phyloP scores from a whole-genome alignment of 2,797 vertebrate genomes.

The Salarias fasciatus region DNA sequence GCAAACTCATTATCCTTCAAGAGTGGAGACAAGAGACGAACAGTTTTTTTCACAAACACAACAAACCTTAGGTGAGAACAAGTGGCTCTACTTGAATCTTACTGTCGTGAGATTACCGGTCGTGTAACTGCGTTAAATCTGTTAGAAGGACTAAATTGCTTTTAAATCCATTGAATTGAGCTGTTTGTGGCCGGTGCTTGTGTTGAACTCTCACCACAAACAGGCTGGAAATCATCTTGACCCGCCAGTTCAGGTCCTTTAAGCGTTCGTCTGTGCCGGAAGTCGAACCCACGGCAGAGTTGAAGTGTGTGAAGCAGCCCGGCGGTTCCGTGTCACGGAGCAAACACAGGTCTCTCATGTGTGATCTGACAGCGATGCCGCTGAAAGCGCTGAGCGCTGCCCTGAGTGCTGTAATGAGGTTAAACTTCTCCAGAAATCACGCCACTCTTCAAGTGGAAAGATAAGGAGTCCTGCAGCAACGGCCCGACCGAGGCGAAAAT shows the following conservation, averaged over 20 bases:
- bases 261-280: neutral
- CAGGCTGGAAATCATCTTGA: neutral
- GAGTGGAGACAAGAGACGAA: too few species aligned
- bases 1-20: neutral
- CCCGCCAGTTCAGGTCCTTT: neutral
- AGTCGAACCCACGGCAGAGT: neutral
- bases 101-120: too few species aligned
- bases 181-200: neutral
- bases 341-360: constrained; percentile 2
- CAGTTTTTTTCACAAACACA: neutral
- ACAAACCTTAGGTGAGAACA: too few species aligned
- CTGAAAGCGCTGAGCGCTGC: constrained; percentile 12
- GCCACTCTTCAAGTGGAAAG: constrained; percentile 27
- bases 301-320: constrained; percentile 7
- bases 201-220: neutral
- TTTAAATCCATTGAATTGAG: neutral
- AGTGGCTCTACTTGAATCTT: too few species aligned
- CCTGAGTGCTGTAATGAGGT: constrained; percentile 29
- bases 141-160: neutral
- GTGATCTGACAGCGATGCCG: constrained; percentile 11
- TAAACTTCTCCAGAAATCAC: constrained; percentile 38
- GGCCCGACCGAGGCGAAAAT: constrained; percentile 26
- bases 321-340: constrained; percentile 2
- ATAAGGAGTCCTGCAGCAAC: constrained; percentile 40
- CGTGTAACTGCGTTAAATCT: neutral